A percentile compares a stretch with the other conserved stretches of the same genome.
These are phyloP conservation scores for Cetoscarus ocellatus DNA, from an alignment of 2,797 vertebrate genomes.

Conservation along the genomic window DNA sequence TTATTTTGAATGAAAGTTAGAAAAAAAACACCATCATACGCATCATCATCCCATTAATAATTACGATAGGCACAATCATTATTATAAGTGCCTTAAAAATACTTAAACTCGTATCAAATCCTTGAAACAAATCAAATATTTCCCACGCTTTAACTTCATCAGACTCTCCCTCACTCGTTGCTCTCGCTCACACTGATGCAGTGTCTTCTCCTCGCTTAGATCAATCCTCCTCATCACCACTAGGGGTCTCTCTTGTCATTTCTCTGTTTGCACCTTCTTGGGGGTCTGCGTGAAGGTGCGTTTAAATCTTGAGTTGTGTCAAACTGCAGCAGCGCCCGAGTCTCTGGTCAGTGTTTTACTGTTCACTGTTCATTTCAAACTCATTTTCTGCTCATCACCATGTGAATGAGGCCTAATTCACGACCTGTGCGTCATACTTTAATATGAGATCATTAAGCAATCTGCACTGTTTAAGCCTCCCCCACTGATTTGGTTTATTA, in stretches of 20 bases:
- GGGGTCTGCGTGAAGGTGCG: conserved; percentile 11
- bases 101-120: not conserved
- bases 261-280: conserved; percentile 15
- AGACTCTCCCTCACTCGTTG: conserved; percentile 26
- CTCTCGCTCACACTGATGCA: conserved; percentile 41
- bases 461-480: conserved; percentile 13
- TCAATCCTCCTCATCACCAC: conserved; percentile 56
- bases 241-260: conserved; percentile 82
- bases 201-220: conserved; percentile 2
- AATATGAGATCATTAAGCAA: conserved; percentile 27
- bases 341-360: conserved; percentile 45
- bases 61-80: not conserved
- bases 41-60: not conserved
- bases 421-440: conserved; percentile 13
- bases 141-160: conserved; percentile 52
- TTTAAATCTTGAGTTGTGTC: conserved; percentile 48
- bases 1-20: conserved; percentile 9
- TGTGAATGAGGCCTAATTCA: conserved; percentile 24
- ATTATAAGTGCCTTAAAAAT: not conserved
- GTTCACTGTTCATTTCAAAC: conserved; percentile 32
- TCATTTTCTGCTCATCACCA: conserved; percentile 35
- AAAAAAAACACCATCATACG: not conserved
- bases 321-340: conserved; percentile 34
- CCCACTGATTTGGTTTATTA: conserved; percentile 28
- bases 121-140: not conserved